Base-by-base conservation (phyloP, 2,888 invertebrate genomes). In the Agrilus mali region DNA sequence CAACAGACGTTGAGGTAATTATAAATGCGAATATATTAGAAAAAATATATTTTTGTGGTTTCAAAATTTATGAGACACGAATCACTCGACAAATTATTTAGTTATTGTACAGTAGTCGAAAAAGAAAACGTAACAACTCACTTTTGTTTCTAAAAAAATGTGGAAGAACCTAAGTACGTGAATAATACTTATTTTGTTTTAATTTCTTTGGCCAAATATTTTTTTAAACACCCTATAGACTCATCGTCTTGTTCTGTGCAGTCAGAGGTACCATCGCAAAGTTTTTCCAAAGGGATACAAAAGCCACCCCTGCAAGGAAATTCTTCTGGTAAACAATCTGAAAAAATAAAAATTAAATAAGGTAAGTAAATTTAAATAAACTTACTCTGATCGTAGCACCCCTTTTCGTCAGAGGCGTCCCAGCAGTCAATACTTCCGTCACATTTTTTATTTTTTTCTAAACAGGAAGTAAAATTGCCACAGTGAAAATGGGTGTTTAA, bases 361-460 rank as follows among this genome's bases (percentile, higher is more conserved):
- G 15, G 5, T 5, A 16, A 13, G 22, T 8, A 13, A 38, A 33
- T 22, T 31, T 36, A 32, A 39, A 22, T 17, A 36, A 15, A 55
- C 66, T 63, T 66, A 80, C 81, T 74, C 60, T 69, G 65, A 39
- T 78, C 27, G 10, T 27, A 78, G 61, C 85, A 85, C 61, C 80
- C 77, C 31, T 75, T 66, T 72, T 86, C 86, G 58, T 86, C 85
- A 33, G 73, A 72, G 43, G 78, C 81, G 61, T 86, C 84, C 83
- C 83, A 85, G 59, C 85, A 86, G 60, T 86, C 84, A 46, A 83
- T 75, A 47, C 74, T 67, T 33, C 82, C 79, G 59, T 86, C 78
- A 62, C 85, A 86, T 54, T 72, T 70, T 60, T 77, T 79, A n/a
- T 67, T 66, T 48, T 76, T 71, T n/a, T 78, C 67, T 46, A 86